phyloP scores from a whole-genome alignment of 2,797 vertebrate genomes.

The Limosa lapponica region DNA sequence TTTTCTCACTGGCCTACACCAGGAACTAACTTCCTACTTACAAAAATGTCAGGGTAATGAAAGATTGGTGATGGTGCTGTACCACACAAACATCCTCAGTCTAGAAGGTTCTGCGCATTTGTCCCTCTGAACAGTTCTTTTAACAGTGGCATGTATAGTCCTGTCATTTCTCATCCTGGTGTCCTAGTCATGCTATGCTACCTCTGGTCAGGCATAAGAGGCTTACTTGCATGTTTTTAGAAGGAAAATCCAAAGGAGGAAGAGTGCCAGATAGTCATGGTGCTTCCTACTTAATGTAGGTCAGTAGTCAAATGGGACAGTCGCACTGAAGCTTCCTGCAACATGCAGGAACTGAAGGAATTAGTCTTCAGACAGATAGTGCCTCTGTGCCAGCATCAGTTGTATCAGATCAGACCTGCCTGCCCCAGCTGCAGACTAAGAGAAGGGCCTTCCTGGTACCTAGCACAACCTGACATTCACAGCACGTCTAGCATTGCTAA shows the following conservation, averaged over 20 bases:
- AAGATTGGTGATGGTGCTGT: neutral
- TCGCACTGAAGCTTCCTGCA: neutral
- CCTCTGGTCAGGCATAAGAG: neutral
- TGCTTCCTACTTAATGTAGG: neutral
- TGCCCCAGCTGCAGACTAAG: neutral
- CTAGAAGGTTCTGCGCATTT: neutral
- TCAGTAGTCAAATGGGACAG: neutral
- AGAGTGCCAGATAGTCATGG: neutral
- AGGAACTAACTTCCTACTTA: neutral
- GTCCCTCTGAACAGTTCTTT: neutral
- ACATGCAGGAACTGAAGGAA: neutral
- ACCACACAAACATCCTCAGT: rapidly evolving
- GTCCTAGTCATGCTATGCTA: neutral
- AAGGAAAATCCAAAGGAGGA: neutral
- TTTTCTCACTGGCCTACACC: neutral
- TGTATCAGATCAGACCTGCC: constrained; percentile 79
- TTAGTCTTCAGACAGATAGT: constrained; percentile 70
- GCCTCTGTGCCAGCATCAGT: constrained; percentile 73
- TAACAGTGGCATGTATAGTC: neutral
- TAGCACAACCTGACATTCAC: neutral
- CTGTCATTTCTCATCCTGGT: neutral
- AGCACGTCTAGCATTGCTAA: neutral
- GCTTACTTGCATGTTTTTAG: neutral
- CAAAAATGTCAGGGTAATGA: neutral
- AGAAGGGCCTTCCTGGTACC: neutral